A percentile compares a stretch with the other conserved stretches of the same genome.
phyloP scores from a whole-genome alignment of 2,797 vertebrate species.

The Oryzias dopingdopingensis region DNA sequence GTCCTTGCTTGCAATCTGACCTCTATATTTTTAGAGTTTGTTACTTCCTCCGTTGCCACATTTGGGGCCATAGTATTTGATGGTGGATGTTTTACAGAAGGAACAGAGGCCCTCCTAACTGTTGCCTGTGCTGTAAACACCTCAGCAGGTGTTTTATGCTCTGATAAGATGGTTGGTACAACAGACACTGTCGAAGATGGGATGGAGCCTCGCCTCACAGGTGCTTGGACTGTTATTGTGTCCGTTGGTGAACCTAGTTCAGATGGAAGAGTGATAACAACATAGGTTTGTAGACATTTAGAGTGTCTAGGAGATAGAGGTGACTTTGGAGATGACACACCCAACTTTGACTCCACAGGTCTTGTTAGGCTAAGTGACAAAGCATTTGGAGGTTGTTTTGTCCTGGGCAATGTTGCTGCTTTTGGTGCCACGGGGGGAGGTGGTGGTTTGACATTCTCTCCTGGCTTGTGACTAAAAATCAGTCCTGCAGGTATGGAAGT shows the following conservation, averaged over 20 bases:
- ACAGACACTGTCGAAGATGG: slow-evolving; percentile 74
- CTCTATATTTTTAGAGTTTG: slow-evolving; percentile 51
- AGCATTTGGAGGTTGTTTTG: slow-evolving; percentile 80
- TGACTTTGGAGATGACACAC: slow-evolving; percentile 87
- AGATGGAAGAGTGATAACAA: slow-evolving; percentile 96
- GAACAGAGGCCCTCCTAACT: slow-evolving; percentile 65
- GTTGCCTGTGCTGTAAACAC: slow-evolving; percentile 48
- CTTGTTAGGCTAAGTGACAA: slow-evolving; percentile 88
- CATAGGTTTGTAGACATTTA: slow-evolving; percentile 92
- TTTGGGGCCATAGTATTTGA: slow-evolving; percentile 26
- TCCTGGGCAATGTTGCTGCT: slow-evolving; percentile 83
- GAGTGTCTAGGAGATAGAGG: slow-evolving; percentile 89
- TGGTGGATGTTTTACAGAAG: slow-evolving; percentile 56
- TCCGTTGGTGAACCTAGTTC: slow-evolving; percentile 90
- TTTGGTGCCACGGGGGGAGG: slow-evolving; percentile 66
- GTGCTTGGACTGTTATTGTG: slow-evolving; percentile 77
- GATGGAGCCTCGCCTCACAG: slow-evolving; percentile 72
- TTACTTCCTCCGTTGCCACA: slow-evolving; percentile 74
- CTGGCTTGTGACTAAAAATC: slow-evolving; percentile 88
- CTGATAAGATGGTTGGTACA: slow-evolving; percentile 63
- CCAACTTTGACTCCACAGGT: slow-evolving; percentile 83
- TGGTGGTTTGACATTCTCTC: slow-evolving; percentile 86
- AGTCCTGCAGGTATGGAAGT: slow-evolving; percentile 89
- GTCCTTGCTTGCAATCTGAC: slow-evolving; percentile 42
- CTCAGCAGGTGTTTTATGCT: slow-evolving; percentile 69